Evolutionary conservation across 2,113 vertebrate genomes (phyloP), one percentile per base, ranked within the genome.

Genomic region (Labeo catla): DNA sequence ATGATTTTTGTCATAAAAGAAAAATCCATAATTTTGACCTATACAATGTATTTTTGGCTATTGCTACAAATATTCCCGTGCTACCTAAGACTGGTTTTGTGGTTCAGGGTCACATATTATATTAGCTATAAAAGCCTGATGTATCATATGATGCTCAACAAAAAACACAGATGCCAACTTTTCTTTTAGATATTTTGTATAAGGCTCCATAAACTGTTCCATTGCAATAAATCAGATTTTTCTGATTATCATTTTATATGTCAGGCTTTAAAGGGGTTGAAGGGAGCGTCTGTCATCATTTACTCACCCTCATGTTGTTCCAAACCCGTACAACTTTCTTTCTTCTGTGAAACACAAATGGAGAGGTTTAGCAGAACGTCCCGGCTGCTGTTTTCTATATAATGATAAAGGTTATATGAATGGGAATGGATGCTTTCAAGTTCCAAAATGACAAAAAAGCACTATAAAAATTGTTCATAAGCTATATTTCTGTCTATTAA

Each of bases 281-380:
- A 57, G 54, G 0, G 57, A 8, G 2, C 7, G 54, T 65, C 63
- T 34, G 23, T 34, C 63, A 66, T 34, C 2, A 13, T 66, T 66
- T 66, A 66, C 63, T 66, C 63, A 66, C 63, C 63, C 23, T 66
- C 63, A 66, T 66, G 63, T 34, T 34, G 63, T 66, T 66, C 63
- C 63, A 66, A 66, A 28, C 63, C 28, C 28, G 4, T 61, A 61
- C 57, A 61, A 61, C 63, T 66, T 66, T 66, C 63, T 66, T 34
- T 66, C 63, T 66, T 66, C 63, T 66, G 63, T 66, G 63, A 66
- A 66, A 66, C 63, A 66, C 63, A 66, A 66, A 66, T 66, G 23
- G 63, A 66, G 63, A 66, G 2, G 63, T 66, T 66, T 66, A 66
- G 63, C 63, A 66, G 63, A 66, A 66, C 63, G 23, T 66, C 63